These are phyloP conservation scores for Lynx canadensis DNA, from an alignment of 2,113 vertebrate species.

Conservation along the genomic window DNA sequence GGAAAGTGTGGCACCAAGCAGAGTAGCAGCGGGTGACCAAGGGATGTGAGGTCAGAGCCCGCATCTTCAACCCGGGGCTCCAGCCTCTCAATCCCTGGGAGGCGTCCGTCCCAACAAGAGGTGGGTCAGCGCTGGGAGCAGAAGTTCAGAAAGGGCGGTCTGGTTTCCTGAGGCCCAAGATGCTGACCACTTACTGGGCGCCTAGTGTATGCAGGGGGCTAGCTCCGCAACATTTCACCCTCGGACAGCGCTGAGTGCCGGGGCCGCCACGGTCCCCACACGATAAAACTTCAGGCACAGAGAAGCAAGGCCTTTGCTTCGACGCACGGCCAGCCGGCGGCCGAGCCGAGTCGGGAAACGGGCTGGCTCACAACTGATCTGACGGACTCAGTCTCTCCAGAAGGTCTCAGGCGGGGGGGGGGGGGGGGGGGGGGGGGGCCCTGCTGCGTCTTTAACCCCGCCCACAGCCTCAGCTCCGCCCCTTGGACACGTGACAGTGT, in stretches of 20 bases:
- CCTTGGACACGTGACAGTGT: accelerated
- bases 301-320: too few relatives aligned
- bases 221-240: neutral
- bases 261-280: accelerated
- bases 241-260: neutral
- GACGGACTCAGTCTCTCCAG: neutral
- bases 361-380: accelerated
- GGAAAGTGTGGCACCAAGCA: neutral
- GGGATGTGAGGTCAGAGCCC: neutral
- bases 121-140: neutral
- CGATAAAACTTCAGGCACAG: neutral
- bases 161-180: accelerated
- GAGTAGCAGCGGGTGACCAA: accelerated
- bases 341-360: accelerated
- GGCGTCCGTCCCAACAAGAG: accelerated
- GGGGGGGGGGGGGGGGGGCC: too few relatives aligned
- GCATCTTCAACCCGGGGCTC: neutral
- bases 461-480: neutral
- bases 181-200: neutral
- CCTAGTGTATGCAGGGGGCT: neutral
- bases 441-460: neutral
- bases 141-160: neutral
- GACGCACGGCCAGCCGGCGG: accelerated
- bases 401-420: neutral
- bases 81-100: neutral